Conservation (phyloP, 2,888 invertebrate genomes). For the Parnassius glacialis region DNA sequence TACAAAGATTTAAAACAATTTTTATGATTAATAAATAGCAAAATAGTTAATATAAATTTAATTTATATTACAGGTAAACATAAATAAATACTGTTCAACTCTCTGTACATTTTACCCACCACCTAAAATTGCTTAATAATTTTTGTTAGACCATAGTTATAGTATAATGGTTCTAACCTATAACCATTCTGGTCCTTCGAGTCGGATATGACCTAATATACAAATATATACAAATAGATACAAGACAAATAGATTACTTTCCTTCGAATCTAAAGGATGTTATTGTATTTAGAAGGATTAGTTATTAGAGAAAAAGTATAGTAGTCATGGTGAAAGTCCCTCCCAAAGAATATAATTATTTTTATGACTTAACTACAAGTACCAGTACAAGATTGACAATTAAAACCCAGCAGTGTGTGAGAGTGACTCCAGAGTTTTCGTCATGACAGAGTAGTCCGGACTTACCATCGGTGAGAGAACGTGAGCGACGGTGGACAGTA, state of each 20-base stretch:
- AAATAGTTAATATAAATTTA: too few species aligned
- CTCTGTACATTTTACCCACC: too few species aligned
- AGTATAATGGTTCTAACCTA: neutral
- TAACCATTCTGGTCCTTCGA: constrained; percentile 11
- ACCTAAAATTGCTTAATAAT: neutral
- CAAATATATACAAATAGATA: too few species aligned
- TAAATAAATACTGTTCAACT: too few species aligned
- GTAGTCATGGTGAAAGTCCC: too few species aligned
- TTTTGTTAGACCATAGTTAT: neutral
- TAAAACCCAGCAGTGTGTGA: constrained; percentile 53
- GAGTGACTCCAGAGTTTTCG: constrained; percentile 53
- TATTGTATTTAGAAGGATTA: too few species aligned
- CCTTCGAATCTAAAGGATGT: too few species aligned
- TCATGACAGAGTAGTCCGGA: constrained; percentile 41
- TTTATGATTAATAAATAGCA: too few species aligned
- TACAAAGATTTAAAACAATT: too few species aligned
- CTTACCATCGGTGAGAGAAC: constrained; percentile 59
- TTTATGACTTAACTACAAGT: constrained; percentile 42
- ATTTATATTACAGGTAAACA: too few species aligned
- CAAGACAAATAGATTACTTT: too few species aligned
- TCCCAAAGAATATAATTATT: neutral
- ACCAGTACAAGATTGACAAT: constrained; percentile 50
- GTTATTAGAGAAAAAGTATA: too few species aligned
- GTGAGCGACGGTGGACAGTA: constrained; percentile 46
- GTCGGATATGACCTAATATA: neutral